These are phyloP conservation scores for Empis livida DNA, from an alignment of 2,888 invertebrate genomes.

Conservation along the genomic window DNA sequence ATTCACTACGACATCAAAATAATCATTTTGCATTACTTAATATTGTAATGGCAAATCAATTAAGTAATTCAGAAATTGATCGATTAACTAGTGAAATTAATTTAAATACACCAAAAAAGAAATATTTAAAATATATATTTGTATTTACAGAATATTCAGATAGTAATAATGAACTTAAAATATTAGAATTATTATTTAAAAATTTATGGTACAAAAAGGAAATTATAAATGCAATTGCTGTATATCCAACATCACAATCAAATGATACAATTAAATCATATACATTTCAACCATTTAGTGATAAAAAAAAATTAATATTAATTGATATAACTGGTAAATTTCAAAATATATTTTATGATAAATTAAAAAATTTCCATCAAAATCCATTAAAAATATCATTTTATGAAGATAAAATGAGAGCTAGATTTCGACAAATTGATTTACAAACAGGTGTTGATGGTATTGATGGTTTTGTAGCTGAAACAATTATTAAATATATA, in stretches of 20 bases:
- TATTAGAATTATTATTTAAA: not conserved
- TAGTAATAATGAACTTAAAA: not conserved
- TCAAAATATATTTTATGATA: constrained; percentile 17
- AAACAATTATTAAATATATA: constrained; percentile 16
- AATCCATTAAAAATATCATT: constrained; percentile 21
- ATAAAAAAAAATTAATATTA: not conserved
- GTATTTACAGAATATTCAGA: not conserved
- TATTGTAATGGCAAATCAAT: not conserved
- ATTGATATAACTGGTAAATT: not conserved
- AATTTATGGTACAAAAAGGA: constrained; percentile 10
- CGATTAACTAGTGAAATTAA: not conserved
- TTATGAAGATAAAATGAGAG: constrained; percentile 22
- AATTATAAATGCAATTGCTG: constrained; percentile 19
- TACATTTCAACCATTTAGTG: constrained; percentile 24
- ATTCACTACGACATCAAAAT: not conserved
- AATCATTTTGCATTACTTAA: not conserved
- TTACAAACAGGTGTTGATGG: constrained; percentile 15
- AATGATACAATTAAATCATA: not conserved
- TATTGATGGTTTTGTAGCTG: constrained; percentile 19
- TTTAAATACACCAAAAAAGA: not conserved
- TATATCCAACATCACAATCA: constrained; percentile 9
- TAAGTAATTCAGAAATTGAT: not conserved
- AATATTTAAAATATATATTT: not conserved
- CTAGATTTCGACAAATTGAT: constrained; percentile 14
- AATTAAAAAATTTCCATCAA: constrained; percentile 20